A percentile compares a stretch with the other conserved stretches of the same genome.
These are phyloP conservation scores for Oryzias woworae DNA, from an alignment of 2,113 vertebrate genomes.

Conservation along the genomic window DNA sequence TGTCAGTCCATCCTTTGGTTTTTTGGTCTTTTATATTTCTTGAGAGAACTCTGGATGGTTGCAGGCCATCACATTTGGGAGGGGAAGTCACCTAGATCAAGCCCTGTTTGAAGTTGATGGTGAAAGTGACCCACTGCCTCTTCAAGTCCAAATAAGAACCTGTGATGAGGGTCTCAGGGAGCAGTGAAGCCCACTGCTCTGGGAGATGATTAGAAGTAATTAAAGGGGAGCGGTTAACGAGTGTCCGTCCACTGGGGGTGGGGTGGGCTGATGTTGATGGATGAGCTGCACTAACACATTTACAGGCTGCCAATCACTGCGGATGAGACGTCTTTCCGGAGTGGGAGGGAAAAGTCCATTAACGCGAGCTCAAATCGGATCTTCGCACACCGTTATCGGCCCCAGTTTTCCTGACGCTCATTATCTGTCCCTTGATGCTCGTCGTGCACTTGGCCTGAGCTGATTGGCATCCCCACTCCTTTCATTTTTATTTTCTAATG, in stretches of 20 bases:
- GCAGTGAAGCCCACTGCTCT: conserved; percentile 67
- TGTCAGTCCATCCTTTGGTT: too few relatives aligned
- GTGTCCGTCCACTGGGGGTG: conserved; percentile 65
- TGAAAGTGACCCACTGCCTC: too few relatives aligned
- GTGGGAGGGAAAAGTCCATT: conserved; percentile 78
- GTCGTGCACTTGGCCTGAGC: conserved; percentile 68
- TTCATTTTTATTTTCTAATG: conserved; percentile 71
- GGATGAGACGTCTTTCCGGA: conserved; percentile 77
- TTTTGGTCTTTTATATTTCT: too few relatives aligned
- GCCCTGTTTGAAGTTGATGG: too few relatives aligned
- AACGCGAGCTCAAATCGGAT: conserved; percentile 76
- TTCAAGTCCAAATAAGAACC: too few relatives aligned
- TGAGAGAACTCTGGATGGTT: too few relatives aligned
- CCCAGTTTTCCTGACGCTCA: conserved; percentile 74
- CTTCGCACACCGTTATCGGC: conserved; percentile 68
- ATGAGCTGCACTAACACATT: conserved; percentile 71
- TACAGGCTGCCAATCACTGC: conserved; percentile 76
- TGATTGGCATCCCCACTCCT: conserved; percentile 68
- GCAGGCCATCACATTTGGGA: too few relatives aligned
- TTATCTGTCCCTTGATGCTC: conserved; percentile 78
- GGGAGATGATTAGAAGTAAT: conserved; percentile 76
- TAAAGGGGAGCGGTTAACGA: conserved; percentile 75
- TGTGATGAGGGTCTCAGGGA: too few relatives aligned
- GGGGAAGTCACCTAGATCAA: too few relatives aligned
- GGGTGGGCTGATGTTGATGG: conserved; percentile 72